Conservation (phyloP, 2,888 invertebrate species). For the Drosophila mimetica region DNA sequence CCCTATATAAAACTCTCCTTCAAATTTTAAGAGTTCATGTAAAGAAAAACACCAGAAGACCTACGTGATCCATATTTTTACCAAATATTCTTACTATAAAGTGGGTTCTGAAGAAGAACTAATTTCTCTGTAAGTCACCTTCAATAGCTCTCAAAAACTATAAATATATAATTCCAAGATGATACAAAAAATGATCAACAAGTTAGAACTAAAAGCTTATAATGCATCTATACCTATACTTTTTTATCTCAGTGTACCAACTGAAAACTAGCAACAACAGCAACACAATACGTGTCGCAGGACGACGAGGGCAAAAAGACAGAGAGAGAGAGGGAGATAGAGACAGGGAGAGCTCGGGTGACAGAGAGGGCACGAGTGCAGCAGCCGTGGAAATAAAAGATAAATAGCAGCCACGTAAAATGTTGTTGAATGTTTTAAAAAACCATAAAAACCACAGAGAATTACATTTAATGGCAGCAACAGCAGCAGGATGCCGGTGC, state of each 20-base stretch:
- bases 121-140: too few species aligned
- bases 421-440: conserved; percentile 80
- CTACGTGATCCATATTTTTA: too few species aligned
- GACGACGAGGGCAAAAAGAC: conserved; percentile 21
- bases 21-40: too few species aligned
- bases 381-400: conserved; percentile 73
- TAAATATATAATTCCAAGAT: too few species aligned
- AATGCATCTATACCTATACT: too few species aligned
- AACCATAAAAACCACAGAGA: conserved; percentile 80
- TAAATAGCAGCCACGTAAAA: conserved; percentile 81
- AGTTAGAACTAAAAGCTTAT: too few species aligned
- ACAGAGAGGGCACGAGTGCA: conserved; percentile 18
- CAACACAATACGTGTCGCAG: conserved; percentile 34
- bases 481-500: conserved; percentile 18
- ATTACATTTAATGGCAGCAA: conserved; percentile 76
- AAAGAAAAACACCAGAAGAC: too few species aligned
- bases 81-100: too few species aligned
- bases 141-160: too few species aligned
- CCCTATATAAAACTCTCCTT: too few species aligned
- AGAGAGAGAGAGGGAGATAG: background rate
- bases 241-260: background rate
- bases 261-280: conserved; percentile 14
- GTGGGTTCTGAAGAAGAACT: too few species aligned
- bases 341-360: background rate
- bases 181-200: too few species aligned